phyloP scores from a whole-genome alignment of 2,113 vertebrate genomes.

The Syrrhaptes paradoxus region DNA sequence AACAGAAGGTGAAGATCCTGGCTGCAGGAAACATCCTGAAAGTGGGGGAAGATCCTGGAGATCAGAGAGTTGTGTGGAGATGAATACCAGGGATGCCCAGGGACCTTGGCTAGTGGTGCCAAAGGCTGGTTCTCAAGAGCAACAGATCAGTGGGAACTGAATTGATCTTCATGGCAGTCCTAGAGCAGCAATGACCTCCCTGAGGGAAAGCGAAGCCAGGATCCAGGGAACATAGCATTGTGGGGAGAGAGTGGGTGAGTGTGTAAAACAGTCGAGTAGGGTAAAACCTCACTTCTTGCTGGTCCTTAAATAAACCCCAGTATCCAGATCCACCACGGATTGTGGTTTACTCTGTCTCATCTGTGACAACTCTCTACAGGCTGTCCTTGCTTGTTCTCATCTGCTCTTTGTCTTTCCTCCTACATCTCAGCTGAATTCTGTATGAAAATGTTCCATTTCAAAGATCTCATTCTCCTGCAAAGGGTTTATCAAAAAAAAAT shows the following conservation, averaged over 20 bases:
- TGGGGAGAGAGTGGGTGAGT: background rate
- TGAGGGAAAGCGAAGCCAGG: accelerated
- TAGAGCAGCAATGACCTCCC: background rate
- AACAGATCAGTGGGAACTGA: background rate
- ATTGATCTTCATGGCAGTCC: accelerated
- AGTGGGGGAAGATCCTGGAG: background rate
- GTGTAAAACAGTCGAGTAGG: background rate
- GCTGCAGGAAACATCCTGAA: background rate
- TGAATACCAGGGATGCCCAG: background rate
- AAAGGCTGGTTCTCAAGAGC: background rate
- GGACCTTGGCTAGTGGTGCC: background rate
- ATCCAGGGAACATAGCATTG: too few species aligned
- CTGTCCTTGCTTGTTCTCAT: background rate
- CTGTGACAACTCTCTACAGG: background rate
- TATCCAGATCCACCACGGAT: accelerated
- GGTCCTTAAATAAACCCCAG: background rate
- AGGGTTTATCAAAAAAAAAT: background rate
- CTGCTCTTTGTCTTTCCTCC: background rate
- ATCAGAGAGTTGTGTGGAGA: background rate
- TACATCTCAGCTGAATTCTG: background rate
- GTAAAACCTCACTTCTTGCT: background rate
- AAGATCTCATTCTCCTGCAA: background rate
- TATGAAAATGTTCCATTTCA: background rate
- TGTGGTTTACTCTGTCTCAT: background rate
- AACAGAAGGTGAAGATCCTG: background rate